Percentiles rank a stretch among this genome's conserved stretches.
phyloP scores from a whole-genome alignment of 2,888 invertebrate species.

The Oxyscelio sp. region DNA sequence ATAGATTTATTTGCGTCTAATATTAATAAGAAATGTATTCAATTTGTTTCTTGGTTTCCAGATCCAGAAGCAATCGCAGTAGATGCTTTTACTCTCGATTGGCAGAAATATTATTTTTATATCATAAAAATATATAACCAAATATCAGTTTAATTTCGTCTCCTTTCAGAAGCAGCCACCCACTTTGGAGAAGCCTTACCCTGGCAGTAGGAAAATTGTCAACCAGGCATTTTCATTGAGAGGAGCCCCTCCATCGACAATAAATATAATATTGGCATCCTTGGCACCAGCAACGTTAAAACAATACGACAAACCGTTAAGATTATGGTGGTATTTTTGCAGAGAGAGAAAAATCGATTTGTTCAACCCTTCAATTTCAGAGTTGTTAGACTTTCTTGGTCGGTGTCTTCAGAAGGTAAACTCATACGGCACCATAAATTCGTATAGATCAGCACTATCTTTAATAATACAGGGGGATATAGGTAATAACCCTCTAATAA shows the following conservation, averaged over 20 bases:
- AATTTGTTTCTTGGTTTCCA: too few relatives aligned
- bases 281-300: constrained; percentile 58
- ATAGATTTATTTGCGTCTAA: too few relatives aligned
- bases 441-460: not conserved
- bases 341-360: not conserved
- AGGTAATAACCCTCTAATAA: not conserved
- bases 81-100: too few relatives aligned
- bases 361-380: not conserved
- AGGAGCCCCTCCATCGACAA: constrained; percentile 57
- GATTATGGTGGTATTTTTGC: constrained; percentile 57
- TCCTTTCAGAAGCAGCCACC: constrained; percentile 21
- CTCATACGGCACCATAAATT: not conserved
- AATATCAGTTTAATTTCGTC: too few relatives aligned
- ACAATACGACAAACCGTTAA: constrained; percentile 73
- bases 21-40: too few relatives aligned
- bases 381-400: too few relatives aligned
- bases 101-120: too few relatives aligned
- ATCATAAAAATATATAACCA: too few relatives aligned
- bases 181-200: not conserved
- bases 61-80: too few relatives aligned
- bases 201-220: constrained; percentile 13
- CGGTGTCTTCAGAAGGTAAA: not conserved
- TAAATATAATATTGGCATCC: constrained; percentile 20
- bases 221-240: constrained; percentile 69
- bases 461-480: constrained; percentile 72